Base-by-base conservation (phyloP, 2,888 invertebrate species). In the Monoplex corrugatus region DNA sequence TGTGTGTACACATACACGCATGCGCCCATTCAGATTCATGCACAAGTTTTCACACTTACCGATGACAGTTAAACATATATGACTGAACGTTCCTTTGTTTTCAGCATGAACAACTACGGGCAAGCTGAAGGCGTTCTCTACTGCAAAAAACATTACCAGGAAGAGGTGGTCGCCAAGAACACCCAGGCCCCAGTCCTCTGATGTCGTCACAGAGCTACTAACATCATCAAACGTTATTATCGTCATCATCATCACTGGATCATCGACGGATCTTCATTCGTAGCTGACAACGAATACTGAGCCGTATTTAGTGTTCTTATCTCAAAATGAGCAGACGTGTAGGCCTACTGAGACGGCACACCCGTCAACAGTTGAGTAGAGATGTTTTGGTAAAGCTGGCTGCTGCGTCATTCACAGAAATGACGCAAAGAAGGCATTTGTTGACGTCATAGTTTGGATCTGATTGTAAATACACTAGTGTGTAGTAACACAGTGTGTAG, bases 141-240 rank as follows among this genome's bases (percentile, higher is more conserved):
- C 93, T 96, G 96, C 92, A 95, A 95, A 93, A 96, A 95, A 72
- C 95, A 96, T 89, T 96, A 93, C 90, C 93, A 93, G 90, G 92
- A 94, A 45, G 89, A 90, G 23, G 93, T 96, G 19, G 92, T 94
- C 23, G 95, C 95, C 63, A 94, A 95, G 91, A 96, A 96, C 89
- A 93, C 95, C 0, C 96, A 96, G 90, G 90, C 92, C 0, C 88
- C 89, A 0, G n/a, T 87, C 43, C 40, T 84, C 43, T 90, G 45
- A 78, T 13, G 45, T 13, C n/a, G 2, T 50, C 43, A 44, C 50
- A 3, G 3, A 16, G 83, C n/a, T 32, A 2, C 23, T 10, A 28
- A 78, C 3, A 1, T 5, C 43, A n/a, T 57, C 84, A n/a, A n/a
- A n/a, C n/a, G n/a, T n/a, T n/a, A 23, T 50, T 38, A 50, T 1